These are phyloP conservation scores for Sclerurus mexicanus DNA, from an alignment of 2,113 vertebrate genomes.

Conservation along the genomic window DNA sequence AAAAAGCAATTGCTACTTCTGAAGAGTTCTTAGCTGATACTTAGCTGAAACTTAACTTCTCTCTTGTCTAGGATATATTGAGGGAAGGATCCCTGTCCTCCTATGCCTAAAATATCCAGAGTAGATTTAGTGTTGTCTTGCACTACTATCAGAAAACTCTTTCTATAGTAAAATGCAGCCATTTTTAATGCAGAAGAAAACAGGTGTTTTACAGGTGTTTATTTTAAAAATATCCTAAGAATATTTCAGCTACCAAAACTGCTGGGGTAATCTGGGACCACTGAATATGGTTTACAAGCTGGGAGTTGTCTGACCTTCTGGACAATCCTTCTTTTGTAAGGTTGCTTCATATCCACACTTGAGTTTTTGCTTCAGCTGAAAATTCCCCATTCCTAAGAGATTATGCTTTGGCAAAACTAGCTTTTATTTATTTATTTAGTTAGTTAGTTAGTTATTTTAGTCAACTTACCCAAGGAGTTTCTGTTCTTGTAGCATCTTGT, in stretches of 20 bases:
- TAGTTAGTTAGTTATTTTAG: too few species aligned
- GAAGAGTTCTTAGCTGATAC: background rate
- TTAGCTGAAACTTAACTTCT: background rate
- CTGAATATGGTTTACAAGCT: background rate
- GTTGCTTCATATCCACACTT: background rate
- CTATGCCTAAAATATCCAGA: background rate
- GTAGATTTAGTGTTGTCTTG: background rate
- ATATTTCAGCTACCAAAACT: background rate
- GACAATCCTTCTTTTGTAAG: background rate
- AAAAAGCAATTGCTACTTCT: background rate
- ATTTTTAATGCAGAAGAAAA: background rate
- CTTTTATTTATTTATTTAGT: fast-evolving
- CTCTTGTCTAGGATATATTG: background rate
- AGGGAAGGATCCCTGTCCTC: background rate
- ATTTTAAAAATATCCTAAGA: background rate
- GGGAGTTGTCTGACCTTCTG: background rate
- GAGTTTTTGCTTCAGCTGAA: background rate
- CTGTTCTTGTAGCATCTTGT: background rate
- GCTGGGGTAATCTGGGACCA: background rate
- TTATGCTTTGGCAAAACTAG: background rate
- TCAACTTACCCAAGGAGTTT: background rate
- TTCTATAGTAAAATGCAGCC: background rate
- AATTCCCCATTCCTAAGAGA: background rate
- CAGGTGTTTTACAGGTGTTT: background rate
- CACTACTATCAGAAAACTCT: background rate